phyloP scores from a whole-genome alignment of 2,888 invertebrate genomes.

The Trissolcus brochymenae region DNA sequence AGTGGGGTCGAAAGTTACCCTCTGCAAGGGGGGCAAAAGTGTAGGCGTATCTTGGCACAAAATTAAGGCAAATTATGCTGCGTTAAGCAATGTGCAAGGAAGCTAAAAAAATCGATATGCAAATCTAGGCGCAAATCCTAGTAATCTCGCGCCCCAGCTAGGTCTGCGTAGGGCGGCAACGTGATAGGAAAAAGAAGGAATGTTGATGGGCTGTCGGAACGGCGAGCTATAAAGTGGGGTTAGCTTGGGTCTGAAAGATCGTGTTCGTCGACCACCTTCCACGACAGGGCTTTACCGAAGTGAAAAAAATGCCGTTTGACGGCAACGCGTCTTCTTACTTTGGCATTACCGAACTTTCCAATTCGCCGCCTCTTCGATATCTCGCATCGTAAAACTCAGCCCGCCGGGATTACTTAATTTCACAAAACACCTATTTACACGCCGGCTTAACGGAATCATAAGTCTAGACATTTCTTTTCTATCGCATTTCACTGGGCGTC shows the following conservation, averaged over 20 bases:
- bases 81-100: slow-evolving; percentile 65
- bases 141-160: slow-evolving; percentile 67
- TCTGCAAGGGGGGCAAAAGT: slow-evolving; percentile 21
- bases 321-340: slow-evolving; percentile 59
- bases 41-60: slow-evolving; percentile 54
- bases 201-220: slow-evolving; percentile 56
- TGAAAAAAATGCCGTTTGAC: slow-evolving; percentile 66
- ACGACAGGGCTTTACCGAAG: slow-evolving; percentile 68
- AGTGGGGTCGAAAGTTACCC: slow-evolving; percentile 11
- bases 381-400: slow-evolving; percentile 41
- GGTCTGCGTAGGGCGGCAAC: neutral
- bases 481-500: slow-evolving; percentile 54
- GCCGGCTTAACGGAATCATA: slow-evolving; percentile 56
- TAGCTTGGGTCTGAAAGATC: slow-evolving; percentile 72
- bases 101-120: slow-evolving; percentile 73
- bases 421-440: slow-evolving; percentile 56
- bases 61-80: slow-evolving; percentile 73
- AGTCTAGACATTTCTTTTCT: slow-evolving; percentile 35
- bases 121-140: slow-evolving; percentile 75
- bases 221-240: slow-evolving; percentile 73
- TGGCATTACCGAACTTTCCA: slow-evolving; percentile 48
- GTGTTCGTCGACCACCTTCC: slow-evolving; percentile 71
- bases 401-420: slow-evolving; percentile 56
- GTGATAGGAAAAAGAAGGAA: slow-evolving; percentile 33
- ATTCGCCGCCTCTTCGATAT: slow-evolving; percentile 49